Conservation (phyloP, 2,797 vertebrate species). For the Salarias fasciatus region DNA sequence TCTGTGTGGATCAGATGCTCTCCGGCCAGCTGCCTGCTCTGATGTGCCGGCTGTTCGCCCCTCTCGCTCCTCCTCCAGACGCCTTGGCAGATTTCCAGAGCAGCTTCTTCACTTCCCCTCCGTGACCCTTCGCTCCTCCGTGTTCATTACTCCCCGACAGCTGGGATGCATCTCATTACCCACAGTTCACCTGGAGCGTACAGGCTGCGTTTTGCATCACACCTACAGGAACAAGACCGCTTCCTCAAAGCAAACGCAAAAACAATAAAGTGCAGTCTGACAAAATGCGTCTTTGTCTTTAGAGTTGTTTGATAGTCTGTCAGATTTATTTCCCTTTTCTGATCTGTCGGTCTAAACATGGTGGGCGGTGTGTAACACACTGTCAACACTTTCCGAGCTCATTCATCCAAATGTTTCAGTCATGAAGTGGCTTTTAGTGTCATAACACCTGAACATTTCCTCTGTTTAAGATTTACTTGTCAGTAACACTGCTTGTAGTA, state of each 20-base stretch:
- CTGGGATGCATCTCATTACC: conserved; percentile 59
- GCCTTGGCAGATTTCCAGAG: conserved; percentile 44
- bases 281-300: not conserved
- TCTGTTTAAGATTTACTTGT: too few species aligned
- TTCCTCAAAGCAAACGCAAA: conserved; percentile 30
- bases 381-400: too few species aligned
- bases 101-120: conserved; percentile 27
- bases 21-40: conserved; percentile 39
- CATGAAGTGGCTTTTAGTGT: too few species aligned
- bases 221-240: conserved; percentile 8
- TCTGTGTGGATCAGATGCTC: too few species aligned
- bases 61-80: conserved; percentile 28
- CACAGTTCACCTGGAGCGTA: conserved; percentile 55
- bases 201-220: conserved; percentile 24
- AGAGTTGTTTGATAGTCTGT: not conserved
- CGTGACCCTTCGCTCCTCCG: conserved; percentile 32
- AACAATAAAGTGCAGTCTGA: not conserved
- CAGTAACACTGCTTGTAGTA: too few species aligned
- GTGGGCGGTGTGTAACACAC: too few species aligned
- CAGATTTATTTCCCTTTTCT: not conserved
- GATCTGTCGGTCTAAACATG: not conserved
- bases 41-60: conserved; percentile 35
- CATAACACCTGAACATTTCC: too few species aligned
- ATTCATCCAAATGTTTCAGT: too few species aligned
- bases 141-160: conserved; percentile 40